Conservation (phyloP, 2,797 vertebrate species). For the Okamejei kenojei region DNA sequence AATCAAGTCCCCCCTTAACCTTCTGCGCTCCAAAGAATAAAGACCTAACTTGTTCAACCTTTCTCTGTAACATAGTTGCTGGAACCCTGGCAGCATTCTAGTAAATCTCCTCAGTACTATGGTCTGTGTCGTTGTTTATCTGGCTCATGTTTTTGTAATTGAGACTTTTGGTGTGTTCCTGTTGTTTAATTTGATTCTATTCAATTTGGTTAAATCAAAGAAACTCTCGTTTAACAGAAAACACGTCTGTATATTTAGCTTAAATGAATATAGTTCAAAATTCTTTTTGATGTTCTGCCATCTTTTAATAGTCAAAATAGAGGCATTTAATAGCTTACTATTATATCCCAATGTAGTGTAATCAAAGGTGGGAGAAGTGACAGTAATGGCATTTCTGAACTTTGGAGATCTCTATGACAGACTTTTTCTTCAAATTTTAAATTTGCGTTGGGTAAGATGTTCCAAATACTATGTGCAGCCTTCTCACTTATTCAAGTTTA, state of each 20-base stretch:
- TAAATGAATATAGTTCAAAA: neutral
- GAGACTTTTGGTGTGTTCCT: neutral
- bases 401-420: neutral
- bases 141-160: neutral
- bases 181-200: neutral
- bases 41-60: no score
- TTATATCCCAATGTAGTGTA: neutral
- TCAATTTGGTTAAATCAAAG: neutral
- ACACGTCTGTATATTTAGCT: neutral
- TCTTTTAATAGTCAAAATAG: neutral
- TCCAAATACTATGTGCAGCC: no score
- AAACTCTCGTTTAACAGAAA: no score
- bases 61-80: no score
- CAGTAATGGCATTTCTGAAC: neutral
- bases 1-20: no score
- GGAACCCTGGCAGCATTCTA: no score
- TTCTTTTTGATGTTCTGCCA: neutral
- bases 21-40: no score
- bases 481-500: no score
- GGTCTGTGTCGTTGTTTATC: no score
- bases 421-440: neutral
- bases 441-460: no score
- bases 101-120: no score
- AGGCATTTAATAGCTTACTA: neutral
- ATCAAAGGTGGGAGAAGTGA: neutral